Percentiles rank a stretch among this genome's conserved stretches.
These are phyloP conservation scores for human DNA, from an alignment of 2,113 vertebrate species.

Conservation along the genomic window DNA sequence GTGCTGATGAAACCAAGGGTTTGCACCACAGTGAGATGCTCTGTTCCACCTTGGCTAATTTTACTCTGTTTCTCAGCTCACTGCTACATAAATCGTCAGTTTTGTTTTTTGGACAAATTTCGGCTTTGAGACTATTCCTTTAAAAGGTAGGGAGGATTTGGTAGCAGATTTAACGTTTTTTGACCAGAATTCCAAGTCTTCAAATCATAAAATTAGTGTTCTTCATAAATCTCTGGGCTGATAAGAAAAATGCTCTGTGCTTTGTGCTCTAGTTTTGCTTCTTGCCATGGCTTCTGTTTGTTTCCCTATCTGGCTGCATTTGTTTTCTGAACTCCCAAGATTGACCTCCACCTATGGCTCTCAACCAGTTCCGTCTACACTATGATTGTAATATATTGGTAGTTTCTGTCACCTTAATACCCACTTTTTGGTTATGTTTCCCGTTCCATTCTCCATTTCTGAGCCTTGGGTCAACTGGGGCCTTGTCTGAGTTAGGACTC, in stretches of 20 bases:
- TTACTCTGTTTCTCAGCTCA: background rate
- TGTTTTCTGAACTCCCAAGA: background rate
- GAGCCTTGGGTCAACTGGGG: background rate
- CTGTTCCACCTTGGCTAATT: background rate
- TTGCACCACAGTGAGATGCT: background rate
- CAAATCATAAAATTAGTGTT: background rate
- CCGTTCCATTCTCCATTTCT: background rate
- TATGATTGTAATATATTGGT: background rate
- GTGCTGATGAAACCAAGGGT: background rate
- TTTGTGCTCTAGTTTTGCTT: background rate
- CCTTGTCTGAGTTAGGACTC: background rate
- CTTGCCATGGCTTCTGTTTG: background rate
- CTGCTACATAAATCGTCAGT: background rate
- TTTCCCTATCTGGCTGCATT: background rate
- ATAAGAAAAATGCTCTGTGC: background rate
- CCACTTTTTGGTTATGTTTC: background rate
- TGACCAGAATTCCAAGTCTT: background rate
- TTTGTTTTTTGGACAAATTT: conserved; percentile 4
- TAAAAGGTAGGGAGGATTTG: background rate
- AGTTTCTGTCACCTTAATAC: background rate
- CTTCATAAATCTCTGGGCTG: background rate
- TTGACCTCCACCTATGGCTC: background rate
- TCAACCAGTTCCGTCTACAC: background rate
- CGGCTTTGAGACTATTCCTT: background rate
- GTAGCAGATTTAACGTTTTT: background rate